Evolutionary conservation across 2,113 vertebrate genomes (phyloP).

Genomic region (Seriola aureovittata): DNA sequence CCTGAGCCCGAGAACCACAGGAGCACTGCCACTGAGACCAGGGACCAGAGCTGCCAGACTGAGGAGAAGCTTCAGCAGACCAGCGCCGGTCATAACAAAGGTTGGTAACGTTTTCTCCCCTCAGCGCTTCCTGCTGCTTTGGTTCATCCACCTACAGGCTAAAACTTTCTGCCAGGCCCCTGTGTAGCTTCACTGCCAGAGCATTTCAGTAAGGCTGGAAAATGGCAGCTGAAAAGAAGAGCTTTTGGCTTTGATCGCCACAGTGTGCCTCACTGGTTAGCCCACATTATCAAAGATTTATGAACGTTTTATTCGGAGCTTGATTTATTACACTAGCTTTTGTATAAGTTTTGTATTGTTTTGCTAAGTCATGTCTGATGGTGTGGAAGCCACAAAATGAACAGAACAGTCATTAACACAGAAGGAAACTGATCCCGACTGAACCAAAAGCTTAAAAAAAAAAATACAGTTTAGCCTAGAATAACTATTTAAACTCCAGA

Average conservation of each 20-base stretch:
- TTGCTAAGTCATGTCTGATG: not conserved
- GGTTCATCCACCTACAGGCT: constrained; percentile 39
- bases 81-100: constrained; percentile 43
- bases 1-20: constrained; percentile 52
- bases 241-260: not conserved
- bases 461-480: too few relatives aligned
- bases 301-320: constrained; percentile 8
- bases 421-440: not conserved
- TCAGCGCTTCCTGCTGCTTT: constrained; percentile 26
- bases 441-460: not conserved
- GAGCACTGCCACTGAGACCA: constrained; percentile 4
- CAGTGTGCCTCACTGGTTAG: not conserved
- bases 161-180: constrained; percentile 16
- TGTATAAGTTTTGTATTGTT: not conserved
- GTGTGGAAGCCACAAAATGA: not conserved
- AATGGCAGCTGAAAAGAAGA: not conserved
- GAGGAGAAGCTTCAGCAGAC: constrained; percentile 58
- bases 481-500: too few relatives aligned
- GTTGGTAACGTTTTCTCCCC: constrained; percentile 37
- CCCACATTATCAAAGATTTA: not conserved
- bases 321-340: not conserved
- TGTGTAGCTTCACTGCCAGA: constrained; percentile 25
- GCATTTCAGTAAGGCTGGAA: constrained; percentile 4
- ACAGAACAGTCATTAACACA: not conserved
- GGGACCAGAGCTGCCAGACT: constrained; percentile 80